These are phyloP conservation scores for Invenusta paracnida DNA, from an alignment of 2,888 invertebrate genomes.

Conservation along the genomic window DNA sequence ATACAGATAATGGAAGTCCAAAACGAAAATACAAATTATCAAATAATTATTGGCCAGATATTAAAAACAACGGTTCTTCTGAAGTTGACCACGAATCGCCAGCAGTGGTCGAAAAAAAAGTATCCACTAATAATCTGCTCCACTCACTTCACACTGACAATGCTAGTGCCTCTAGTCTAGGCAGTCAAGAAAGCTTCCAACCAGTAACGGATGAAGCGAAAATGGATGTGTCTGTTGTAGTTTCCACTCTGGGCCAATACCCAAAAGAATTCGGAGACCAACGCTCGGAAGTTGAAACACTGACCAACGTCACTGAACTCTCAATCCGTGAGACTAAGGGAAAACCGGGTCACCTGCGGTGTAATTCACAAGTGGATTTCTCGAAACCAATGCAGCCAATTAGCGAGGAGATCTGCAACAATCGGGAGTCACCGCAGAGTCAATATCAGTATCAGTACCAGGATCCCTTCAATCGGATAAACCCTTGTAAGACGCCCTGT, in stretches of 20 bases:
- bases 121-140: neutral
- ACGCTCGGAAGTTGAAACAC: neutral
- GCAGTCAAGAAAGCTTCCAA: neutral
- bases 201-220: neutral
- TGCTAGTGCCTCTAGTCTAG: neutral
- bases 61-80: neutral
- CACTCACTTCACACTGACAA: neutral
- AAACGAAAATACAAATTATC: neutral
- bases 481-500: neutral
- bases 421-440: neutral
- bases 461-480: no score
- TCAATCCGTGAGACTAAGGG: neutral
- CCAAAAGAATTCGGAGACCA: neutral
- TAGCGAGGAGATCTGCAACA: neutral
- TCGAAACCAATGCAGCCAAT: slow-evolving; percentile 14
- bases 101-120: neutral
- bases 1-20: neutral
- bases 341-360: neutral
- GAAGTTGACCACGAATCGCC: neutral
- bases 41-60: neutral
- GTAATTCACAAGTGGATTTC: neutral
- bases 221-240: neutral
- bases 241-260: neutral
- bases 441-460: neutral
- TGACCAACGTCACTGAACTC: slow-evolving; percentile 16